These are phyloP conservation scores for Chamaetylas fuelleborni DNA, from an alignment of 2,113 vertebrate species.

Conservation along the genomic window DNA sequence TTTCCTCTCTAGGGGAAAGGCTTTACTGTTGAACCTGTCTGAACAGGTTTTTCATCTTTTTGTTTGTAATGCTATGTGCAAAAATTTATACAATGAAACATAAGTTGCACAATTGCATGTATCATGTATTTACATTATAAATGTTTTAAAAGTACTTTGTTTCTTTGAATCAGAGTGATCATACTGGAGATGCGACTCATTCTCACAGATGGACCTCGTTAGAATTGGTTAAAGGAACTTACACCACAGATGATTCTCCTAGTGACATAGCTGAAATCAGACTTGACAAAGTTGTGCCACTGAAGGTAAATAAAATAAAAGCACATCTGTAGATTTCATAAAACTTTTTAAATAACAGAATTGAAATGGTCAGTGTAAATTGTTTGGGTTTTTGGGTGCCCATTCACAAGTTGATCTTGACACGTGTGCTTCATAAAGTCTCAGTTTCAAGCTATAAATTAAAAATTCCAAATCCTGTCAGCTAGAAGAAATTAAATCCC, in stretches of 20 bases:
- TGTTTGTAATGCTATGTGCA: background rate
- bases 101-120: fast-evolving
- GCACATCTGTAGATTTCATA: background rate
- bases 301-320: slow-evolving; percentile 82
- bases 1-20: background rate
- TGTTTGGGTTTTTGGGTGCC: background rate
- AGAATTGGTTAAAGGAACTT: slow-evolving; percentile 96
- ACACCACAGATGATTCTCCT: slow-evolving; percentile 96
- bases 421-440: background rate
- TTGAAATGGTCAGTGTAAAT: background rate
- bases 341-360: background rate
- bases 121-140: background rate
- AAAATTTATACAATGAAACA: background rate
- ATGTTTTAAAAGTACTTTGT: background rate
- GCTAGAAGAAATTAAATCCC: background rate
- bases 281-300: slow-evolving; percentile 93
- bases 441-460: background rate
- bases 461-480: background rate
- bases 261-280: slow-evolving; percentile 97
- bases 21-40: background rate
- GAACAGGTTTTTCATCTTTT: background rate
- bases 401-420: background rate
- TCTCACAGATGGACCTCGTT: slow-evolving; percentile 98
- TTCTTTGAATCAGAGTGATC: slow-evolving; percentile 85
- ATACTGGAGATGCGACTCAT: slow-evolving; percentile 92